Percentiles rank a stretch among this genome's conserved stretches.
Conservation (phyloP, 2,888 invertebrate species). For the Thymelicus lineola region DNA sequence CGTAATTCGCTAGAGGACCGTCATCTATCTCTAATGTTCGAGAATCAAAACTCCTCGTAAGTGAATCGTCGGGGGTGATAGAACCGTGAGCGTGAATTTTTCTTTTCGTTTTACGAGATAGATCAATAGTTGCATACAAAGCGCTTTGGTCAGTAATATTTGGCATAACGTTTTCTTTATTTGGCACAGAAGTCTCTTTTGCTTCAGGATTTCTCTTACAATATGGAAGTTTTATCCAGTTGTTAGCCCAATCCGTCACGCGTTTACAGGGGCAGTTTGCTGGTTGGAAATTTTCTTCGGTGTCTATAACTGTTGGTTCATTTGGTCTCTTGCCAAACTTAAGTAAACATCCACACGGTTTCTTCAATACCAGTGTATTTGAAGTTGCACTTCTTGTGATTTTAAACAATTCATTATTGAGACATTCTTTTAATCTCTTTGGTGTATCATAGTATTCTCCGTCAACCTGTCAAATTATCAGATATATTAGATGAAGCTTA, state of each 20-base stretch:
- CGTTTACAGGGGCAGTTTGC: conserved; percentile 85
- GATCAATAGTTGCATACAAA: conserved; percentile 89
- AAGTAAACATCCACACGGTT: conserved; percentile 89
- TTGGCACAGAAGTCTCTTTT: conserved; percentile 66
- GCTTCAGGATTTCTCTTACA: conserved; percentile 70
- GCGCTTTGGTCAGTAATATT: conserved; percentile 69
- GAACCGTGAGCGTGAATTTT: conserved; percentile 54
- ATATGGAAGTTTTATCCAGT: conserved; percentile 86
- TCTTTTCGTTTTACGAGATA: conserved; percentile 86
- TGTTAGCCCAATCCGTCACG: conserved; percentile 88
- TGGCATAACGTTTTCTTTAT: conserved; percentile 82
- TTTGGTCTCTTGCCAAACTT: conserved; percentile 72
- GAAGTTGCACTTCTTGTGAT: conserved; percentile 80
- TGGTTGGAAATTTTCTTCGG: conserved; percentile 65
- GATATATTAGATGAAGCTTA: conserved; percentile 3
- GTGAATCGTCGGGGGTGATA: conserved; percentile 32
- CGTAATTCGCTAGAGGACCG: conserved; percentile 86
- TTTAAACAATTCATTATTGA: conserved; percentile 80
- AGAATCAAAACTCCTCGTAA: conserved; percentile 42
- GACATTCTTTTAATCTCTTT: conserved; percentile 88
- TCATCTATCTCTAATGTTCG: conserved; percentile 53
- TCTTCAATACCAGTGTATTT: conserved; percentile 85
- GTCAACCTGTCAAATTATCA: conserved; percentile 57
- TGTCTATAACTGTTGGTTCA: conserved; percentile 66
- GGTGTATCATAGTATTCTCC: conserved; percentile 90